Percentiles rank a stretch among this genome's conserved stretches.
Conservation (phyloP, 2,113 vertebrate species). For the Hymenochirus boettgeri region DNA sequence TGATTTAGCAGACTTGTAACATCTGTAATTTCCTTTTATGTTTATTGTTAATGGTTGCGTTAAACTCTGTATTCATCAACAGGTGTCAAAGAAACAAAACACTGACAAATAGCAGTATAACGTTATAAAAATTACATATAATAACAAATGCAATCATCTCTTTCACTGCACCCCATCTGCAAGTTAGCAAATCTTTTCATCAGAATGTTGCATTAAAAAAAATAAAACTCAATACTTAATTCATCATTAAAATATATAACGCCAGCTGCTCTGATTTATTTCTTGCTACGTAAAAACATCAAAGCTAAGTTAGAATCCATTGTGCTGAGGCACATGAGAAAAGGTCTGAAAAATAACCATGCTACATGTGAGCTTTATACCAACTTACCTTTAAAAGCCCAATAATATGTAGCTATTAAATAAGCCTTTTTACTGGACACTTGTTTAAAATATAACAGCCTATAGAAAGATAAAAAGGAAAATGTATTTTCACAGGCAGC, state of each 20-base stretch:
- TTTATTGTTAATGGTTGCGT: constrained; percentile 31
- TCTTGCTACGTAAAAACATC: too few species aligned
- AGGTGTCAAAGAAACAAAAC: constrained; percentile 38
- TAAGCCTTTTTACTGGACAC: too few species aligned
- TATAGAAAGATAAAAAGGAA: too few species aligned
- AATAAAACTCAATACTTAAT: constrained; percentile 33
- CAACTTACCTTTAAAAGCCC: too few species aligned
- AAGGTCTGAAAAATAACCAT: too few species aligned
- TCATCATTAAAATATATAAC: constrained; percentile 17
- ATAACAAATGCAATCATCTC: constrained; percentile 31
- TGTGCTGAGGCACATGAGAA: too few species aligned
- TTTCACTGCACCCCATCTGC: constrained; percentile 34
- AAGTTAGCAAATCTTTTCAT: constrained; percentile 22
- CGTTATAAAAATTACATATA: constrained; percentile 20
- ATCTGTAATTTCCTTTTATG: constrained; percentile 32
- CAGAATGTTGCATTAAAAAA: constrained; percentile 8
- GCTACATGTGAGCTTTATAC: too few species aligned
- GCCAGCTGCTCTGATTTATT: constrained; percentile 23
- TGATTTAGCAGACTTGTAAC: constrained; percentile 13
- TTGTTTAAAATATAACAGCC: too few species aligned
- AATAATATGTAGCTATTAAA: too few species aligned
- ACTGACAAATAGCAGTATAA: constrained; percentile 15
- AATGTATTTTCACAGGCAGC: too few species aligned
- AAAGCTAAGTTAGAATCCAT: too few species aligned
- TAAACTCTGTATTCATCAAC: constrained; percentile 38